Evolutionary conservation across 2,113 vertebrate species (phyloP).

Genomic region (Barnardius zonarius): DNA sequence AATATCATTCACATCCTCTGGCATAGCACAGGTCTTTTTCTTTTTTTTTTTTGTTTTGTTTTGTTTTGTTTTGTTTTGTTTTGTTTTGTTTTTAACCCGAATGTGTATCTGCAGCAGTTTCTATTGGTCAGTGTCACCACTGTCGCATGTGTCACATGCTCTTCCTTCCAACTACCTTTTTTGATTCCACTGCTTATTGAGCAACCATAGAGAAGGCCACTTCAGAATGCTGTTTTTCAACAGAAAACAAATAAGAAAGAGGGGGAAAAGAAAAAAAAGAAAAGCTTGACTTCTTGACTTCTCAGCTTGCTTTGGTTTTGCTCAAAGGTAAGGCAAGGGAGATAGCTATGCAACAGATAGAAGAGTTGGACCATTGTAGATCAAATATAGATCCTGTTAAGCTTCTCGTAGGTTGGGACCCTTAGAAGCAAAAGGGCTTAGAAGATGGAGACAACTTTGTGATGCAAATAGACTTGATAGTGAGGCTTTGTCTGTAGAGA

Average conservation of each 20-base stretch:
- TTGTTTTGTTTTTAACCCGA: background rate
- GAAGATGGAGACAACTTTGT: background rate
- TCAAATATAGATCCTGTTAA: background rate
- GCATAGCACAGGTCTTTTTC: background rate
- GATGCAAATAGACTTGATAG: background rate
- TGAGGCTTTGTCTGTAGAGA: background rate
- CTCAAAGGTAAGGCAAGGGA: background rate
- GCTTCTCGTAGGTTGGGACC: background rate
- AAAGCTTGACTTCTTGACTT: background rate
- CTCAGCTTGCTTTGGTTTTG: background rate
- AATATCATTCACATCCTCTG: background rate
- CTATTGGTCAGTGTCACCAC: background rate
- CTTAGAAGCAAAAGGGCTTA: background rate
- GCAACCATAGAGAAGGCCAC: background rate
- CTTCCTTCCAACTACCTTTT: background rate
- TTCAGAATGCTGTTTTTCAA: background rate
- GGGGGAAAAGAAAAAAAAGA: fast-evolving
- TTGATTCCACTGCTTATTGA: background rate
- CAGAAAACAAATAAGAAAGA: background rate
- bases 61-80: too few species aligned
- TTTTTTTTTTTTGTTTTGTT: background rate
- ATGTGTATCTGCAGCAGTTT: background rate
- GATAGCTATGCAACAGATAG: background rate
- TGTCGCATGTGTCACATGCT: background rate
- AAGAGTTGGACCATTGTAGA: background rate